phyloP scores from a whole-genome alignment of 2,888 invertebrate species.

The Stenolophus ochropezus region DNA sequence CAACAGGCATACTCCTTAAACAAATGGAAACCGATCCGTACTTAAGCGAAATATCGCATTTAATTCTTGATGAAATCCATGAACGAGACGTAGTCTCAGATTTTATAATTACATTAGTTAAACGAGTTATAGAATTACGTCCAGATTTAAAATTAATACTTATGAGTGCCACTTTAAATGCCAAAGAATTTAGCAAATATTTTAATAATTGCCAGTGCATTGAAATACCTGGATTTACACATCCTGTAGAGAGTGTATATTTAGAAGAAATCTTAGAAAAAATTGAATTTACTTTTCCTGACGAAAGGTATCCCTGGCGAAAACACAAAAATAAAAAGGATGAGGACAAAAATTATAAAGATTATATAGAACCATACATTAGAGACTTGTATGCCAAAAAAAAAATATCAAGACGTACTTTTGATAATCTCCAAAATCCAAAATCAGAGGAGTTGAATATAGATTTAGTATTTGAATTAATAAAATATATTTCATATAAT shows the following conservation, averaged over 20 bases:
- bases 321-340: not conserved
- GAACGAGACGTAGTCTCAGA: slow-evolving; percentile 91
- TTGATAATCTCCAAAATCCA: slow-evolving; percentile 78
- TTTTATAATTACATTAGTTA: slow-evolving; percentile 88
- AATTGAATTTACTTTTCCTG: slow-evolving; percentile 68
- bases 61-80: slow-evolving; percentile 95
- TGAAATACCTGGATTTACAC: slow-evolving; percentile 90
- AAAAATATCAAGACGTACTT: slow-evolving; percentile 77
- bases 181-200: slow-evolving; percentile 86
- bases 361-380: slow-evolving; percentile 69
- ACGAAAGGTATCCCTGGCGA: slow-evolving; percentile 32
- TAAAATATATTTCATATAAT: slow-evolving; percentile 79
- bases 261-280: slow-evolving; percentile 86
- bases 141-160: slow-evolving; percentile 88
- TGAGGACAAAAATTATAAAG: slow-evolving; percentile 61
- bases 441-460: slow-evolving; percentile 82
- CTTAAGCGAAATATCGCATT: slow-evolving; percentile 82
- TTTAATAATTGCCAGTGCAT: slow-evolving; percentile 84
- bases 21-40: slow-evolving; percentile 86
- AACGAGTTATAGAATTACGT: slow-evolving; percentile 80
- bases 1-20: slow-evolving; percentile 90
- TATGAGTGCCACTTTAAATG: slow-evolving; percentile 96
- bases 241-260: slow-evolving; percentile 86
- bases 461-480: slow-evolving; percentile 80
- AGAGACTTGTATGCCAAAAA: slow-evolving; percentile 68